These are phyloP conservation scores for Eulemur macaco DNA, from an alignment of 2,113 vertebrate species.

Conservation along the genomic window DNA sequence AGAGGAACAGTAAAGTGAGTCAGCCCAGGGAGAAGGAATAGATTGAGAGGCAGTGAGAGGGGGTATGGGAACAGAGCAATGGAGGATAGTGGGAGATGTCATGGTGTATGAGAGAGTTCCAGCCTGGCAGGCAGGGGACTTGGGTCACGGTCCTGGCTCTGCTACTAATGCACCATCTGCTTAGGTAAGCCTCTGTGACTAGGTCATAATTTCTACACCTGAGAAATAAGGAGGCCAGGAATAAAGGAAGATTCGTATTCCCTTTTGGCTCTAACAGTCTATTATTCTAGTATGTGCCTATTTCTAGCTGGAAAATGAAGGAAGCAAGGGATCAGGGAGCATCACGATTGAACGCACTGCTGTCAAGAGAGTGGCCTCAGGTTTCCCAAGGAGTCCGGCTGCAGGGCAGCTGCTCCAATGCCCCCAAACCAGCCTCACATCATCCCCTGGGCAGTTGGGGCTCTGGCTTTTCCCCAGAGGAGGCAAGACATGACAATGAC, in stretches of 20 bases:
- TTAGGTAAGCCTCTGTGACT: not conserved
- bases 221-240: not conserved
- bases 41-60: not conserved
- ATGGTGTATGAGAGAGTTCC: rapidly evolving
- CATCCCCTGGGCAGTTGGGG: not conserved
- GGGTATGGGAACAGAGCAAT: not conserved
- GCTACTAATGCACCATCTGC: not conserved
- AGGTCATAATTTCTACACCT: not conserved
- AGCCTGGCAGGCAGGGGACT: not conserved
- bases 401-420: not conserved
- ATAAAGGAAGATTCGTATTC: not conserved
- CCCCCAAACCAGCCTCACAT: not conserved
- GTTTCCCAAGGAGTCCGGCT: not conserved
- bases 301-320: slow-evolving; percentile 11
- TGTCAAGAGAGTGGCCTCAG: not conserved
- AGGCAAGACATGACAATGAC: not conserved
- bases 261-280: not conserved
- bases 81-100: not conserved
- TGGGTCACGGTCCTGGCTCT: not conserved
- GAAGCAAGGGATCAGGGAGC: not conserved
- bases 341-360: not conserved
- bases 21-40: not conserved
- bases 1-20: not conserved
- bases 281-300: not conserved
- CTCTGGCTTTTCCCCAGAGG: not conserved